Evolutionary conservation across 2,797 vertebrate species (phyloP).

Genomic region (Benthosema pterotum): DNA sequence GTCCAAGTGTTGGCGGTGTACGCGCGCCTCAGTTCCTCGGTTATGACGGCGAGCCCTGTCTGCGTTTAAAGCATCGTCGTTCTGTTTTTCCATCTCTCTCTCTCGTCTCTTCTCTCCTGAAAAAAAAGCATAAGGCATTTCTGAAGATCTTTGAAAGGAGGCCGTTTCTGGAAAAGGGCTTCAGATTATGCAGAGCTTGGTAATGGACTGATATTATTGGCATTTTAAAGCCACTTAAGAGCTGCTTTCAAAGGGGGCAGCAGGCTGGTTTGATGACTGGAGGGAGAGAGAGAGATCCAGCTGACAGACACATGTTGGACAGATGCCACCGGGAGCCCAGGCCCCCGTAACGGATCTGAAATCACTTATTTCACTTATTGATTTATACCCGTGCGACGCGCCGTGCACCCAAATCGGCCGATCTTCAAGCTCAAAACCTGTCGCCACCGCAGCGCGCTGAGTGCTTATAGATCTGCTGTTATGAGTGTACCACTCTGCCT

Average conservation of each 20-base stretch:
- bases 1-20: conserved; percentile 51
- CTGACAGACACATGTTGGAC: conserved; percentile 65
- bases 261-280: conserved; percentile 34
- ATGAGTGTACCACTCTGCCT: too few relatives aligned
- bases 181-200: conserved; percentile 41
- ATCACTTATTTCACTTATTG: too few relatives aligned
- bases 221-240: conserved; percentile 57
- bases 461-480: too few relatives aligned
- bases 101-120: conserved; percentile 37
- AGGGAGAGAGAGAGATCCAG: conserved; percentile 40
- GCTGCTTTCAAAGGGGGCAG: conserved; percentile 35
- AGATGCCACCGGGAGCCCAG: conserved; percentile 35
- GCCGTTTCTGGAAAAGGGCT: conserved; percentile 30
- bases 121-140: conserved; percentile 41
- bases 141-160: conserved; percentile 46
- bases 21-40: conserved; percentile 43
- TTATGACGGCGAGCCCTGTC: conserved; percentile 49
- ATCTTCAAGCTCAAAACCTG: too few relatives aligned
- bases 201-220: conserved; percentile 60
- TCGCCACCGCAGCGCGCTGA: too few relatives aligned
- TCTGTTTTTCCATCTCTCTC: conserved; percentile 59
- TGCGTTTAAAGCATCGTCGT: conserved; percentile 54
- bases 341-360: conserved; percentile 3
- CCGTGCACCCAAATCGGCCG: too few relatives aligned
- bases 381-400: too few relatives aligned